phyloP scores from a whole-genome alignment of 2,113 vertebrate species.

The Gracilinanus agilis region DNA sequence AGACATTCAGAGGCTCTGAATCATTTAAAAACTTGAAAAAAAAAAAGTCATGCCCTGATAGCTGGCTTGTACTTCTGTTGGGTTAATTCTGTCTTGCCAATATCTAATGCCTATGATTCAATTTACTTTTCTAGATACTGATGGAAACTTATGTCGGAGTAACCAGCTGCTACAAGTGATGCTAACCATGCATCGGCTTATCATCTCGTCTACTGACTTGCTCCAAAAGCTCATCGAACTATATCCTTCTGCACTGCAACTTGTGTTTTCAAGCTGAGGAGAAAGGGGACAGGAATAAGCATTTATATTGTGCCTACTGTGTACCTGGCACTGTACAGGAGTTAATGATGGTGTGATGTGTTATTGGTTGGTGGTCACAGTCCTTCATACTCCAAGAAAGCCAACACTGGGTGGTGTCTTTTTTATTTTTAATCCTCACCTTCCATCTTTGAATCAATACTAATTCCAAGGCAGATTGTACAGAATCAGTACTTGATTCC shows the following conservation, averaged over 20 bases:
- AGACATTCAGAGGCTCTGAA: background rate
- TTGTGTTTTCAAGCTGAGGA: accelerated
- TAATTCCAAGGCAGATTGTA: too few species aligned
- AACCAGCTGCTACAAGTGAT: slow-evolving; percentile 93
- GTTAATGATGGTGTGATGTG: background rate
- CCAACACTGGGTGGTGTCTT: too few species aligned
- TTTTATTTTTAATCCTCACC: too few species aligned
- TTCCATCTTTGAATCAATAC: too few species aligned
- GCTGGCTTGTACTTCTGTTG: background rate
- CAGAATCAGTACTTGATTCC: too few species aligned
- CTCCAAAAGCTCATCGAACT: slow-evolving; percentile 90
- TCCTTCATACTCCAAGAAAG: too few species aligned
- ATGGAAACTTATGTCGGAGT: slow-evolving; percentile 89
- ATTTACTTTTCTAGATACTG: slow-evolving; percentile 88
- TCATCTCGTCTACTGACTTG: slow-evolving; percentile 93
- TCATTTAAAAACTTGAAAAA: background rate
- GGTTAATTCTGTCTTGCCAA: background rate
- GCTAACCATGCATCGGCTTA: slow-evolving; percentile 94
- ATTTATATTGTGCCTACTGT: background rate
- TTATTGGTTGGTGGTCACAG: background rate
- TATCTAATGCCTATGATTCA: background rate
- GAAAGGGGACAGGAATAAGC: background rate
- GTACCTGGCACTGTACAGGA: background rate
- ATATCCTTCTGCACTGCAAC: slow-evolving; percentile 91
- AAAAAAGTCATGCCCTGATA: background rate